Evolutionary conservation across 2,113 vertebrate species (phyloP).

Genomic region (Oophaga pumilio): DNA sequence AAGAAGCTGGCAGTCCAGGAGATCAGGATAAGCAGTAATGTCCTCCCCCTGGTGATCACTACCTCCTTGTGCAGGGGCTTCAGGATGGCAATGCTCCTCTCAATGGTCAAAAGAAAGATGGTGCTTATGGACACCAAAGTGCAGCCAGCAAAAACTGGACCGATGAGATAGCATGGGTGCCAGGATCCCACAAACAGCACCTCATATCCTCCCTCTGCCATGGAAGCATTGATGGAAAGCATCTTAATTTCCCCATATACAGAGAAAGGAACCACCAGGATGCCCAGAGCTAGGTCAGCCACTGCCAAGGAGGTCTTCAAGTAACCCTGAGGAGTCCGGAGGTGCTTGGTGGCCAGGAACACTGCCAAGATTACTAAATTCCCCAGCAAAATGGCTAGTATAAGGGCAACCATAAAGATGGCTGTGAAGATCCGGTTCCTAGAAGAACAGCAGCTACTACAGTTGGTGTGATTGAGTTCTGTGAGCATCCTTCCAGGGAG

Average conservation of each 20-base stretch:
- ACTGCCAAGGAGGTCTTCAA: slow-evolving; percentile 77
- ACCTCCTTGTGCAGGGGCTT: slow-evolving; percentile 75
- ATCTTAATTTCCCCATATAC: slow-evolving; percentile 74
- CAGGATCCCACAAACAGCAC: slow-evolving; percentile 64
- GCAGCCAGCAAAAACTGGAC: slow-evolving; percentile 77
- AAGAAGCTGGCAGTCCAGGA: slow-evolving; percentile 77
- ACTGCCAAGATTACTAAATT: slow-evolving; percentile 76
- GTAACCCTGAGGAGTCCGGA: slow-evolving; percentile 76
- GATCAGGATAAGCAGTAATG: slow-evolving; percentile 68
- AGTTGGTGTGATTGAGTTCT: slow-evolving; percentile 61
- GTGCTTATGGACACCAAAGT: slow-evolving; percentile 79
- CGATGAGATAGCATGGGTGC: slow-evolving; percentile 74
- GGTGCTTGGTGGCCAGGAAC: slow-evolving; percentile 71
- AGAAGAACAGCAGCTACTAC: slow-evolving; percentile 73
- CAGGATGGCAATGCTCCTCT: slow-evolving; percentile 76
- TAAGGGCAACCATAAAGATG: slow-evolving; percentile 73
- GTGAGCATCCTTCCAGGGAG: slow-evolving; percentile 62
- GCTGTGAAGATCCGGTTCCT: slow-evolving; percentile 70
- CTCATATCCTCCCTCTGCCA: slow-evolving; percentile 66
- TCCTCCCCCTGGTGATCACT: slow-evolving; percentile 73
- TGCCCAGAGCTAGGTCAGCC: slow-evolving; percentile 75
- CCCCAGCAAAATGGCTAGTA: slow-evolving; percentile 72
- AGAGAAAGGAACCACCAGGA: slow-evolving; percentile 75
- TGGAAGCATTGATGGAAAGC: slow-evolving; percentile 63
- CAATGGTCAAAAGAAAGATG: slow-evolving; percentile 74